Conservation (phyloP, 2,888 invertebrate genomes). For the Papilio gigon region DNA sequence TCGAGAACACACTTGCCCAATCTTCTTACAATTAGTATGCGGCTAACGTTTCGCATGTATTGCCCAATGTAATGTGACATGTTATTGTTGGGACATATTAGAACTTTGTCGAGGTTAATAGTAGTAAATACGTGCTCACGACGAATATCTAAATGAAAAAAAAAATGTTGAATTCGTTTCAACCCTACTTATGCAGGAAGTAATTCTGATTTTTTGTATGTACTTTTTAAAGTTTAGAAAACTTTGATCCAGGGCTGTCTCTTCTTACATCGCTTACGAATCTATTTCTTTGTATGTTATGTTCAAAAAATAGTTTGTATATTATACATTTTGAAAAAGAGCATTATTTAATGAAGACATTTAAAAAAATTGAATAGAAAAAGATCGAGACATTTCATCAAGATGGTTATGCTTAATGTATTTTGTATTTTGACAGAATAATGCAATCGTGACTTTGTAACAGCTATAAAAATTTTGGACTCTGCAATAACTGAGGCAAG, state of each 20-base stretch:
- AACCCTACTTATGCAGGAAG: neutral
- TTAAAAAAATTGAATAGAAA: no score
- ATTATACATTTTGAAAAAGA: no score
- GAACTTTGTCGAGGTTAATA: constrained; percentile 14
- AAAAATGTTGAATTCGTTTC: neutral
- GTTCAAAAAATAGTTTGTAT: no score
- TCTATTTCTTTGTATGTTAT: no score
- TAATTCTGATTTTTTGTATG: neutral
- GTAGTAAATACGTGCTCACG: constrained; percentile 1
- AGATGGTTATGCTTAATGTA: neutral
- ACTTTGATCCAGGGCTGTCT: no score
- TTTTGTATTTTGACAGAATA: constrained; percentile 2
- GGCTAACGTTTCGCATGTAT: constrained; percentile 58
- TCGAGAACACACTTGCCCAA: constrained; percentile 68
- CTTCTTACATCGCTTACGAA: no score
- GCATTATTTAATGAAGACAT: no score
- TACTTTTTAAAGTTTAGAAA: neutral
- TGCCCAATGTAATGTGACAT: constrained; percentile 45
- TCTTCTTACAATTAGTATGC: constrained; percentile 58
- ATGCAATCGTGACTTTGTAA: constrained; percentile 7
- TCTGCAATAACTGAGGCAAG: neutral
- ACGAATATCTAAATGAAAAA: neutral
- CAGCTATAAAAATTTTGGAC: neutral
- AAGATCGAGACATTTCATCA: neutral
- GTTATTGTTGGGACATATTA: constrained; percentile 39